Evolutionary conservation across 2,888 invertebrate species (phyloP).

Genomic region (Drosophila neotestacea): DNA sequence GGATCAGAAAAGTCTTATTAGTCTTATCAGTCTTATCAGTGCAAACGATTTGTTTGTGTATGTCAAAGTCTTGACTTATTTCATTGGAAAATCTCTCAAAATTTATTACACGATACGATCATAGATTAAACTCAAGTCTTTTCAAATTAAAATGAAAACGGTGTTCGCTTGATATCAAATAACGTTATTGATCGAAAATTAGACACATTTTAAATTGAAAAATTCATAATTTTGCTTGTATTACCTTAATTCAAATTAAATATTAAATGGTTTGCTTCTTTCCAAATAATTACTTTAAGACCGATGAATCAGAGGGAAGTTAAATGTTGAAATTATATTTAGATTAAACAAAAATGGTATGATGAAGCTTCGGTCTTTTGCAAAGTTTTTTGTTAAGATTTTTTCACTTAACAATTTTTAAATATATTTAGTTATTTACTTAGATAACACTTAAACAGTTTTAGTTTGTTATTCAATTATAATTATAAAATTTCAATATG

Average conservation of each 20-base stretch:
- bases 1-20: slow-evolving; percentile 61
- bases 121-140: slow-evolving; percentile 34
- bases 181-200: background rate
- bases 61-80: slow-evolving; percentile 47
- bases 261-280: too few species aligned
- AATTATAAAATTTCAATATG: background rate
- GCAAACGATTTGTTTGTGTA: slow-evolving; percentile 28
- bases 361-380: too few species aligned
- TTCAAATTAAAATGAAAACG: slow-evolving; percentile 1
- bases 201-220: too few species aligned
- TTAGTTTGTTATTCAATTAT: background rate
- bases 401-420: background rate
- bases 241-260: too few species aligned
- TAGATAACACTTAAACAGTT: background rate
- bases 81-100: slow-evolving; percentile 57
- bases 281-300: too few species aligned
- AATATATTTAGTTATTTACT: background rate
- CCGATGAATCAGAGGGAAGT: too few species aligned
- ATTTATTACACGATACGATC: slow-evolving; percentile 49
- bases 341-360: too few species aligned
- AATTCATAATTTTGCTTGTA: too few species aligned
- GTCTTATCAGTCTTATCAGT: slow-evolving; percentile 37
- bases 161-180: background rate
- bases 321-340: too few species aligned
- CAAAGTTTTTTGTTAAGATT: too few species aligned